Percentiles rank a stretch among this genome's conserved stretches.
phyloP scores from a whole-genome alignment of 2,888 invertebrate genomes.

The Coleophora deauratella region DNA sequence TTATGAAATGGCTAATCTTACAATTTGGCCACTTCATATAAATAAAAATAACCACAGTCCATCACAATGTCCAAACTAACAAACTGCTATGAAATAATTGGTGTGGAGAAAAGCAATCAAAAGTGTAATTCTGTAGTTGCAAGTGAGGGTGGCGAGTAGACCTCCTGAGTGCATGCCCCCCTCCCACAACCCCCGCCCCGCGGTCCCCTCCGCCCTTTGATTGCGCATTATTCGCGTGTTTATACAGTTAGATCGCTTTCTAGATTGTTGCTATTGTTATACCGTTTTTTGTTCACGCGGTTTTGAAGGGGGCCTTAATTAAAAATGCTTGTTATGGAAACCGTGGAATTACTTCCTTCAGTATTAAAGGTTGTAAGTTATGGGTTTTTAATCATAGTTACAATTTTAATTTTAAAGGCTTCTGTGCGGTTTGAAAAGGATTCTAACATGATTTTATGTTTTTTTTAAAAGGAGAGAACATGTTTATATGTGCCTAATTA shows the following conservation, averaged over 20 bases:
- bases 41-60: too few species aligned
- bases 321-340: slow-evolving; percentile 57
- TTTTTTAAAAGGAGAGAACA: too few species aligned
- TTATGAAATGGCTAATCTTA: too few species aligned
- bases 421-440: too few species aligned
- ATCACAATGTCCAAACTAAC: not conserved
- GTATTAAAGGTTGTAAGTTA: too few species aligned
- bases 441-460: too few species aligned
- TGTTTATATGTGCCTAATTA: too few species aligned
- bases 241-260: slow-evolving; percentile 72
- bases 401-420: too few species aligned
- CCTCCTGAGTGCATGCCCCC: slow-evolving; percentile 31
- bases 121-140: slow-evolving; percentile 40
- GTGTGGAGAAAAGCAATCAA: slow-evolving; percentile 49
- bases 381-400: too few species aligned
- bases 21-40: too few species aligned
- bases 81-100: slow-evolving; percentile 3
- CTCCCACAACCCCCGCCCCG: slow-evolving; percentile 32
- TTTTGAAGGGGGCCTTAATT: slow-evolving; percentile 66
- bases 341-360: slow-evolving; percentile 38
- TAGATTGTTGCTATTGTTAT: slow-evolving; percentile 72
- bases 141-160: slow-evolving; percentile 21
- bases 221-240: slow-evolving; percentile 71
- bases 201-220: slow-evolving; percentile 66
- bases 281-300: slow-evolving; percentile 54